Evolutionary conservation across 2,113 vertebrate species (phyloP), one percentile per base, ranked within the genome.

Genomic region (Philantomba maxwellii): DNA sequence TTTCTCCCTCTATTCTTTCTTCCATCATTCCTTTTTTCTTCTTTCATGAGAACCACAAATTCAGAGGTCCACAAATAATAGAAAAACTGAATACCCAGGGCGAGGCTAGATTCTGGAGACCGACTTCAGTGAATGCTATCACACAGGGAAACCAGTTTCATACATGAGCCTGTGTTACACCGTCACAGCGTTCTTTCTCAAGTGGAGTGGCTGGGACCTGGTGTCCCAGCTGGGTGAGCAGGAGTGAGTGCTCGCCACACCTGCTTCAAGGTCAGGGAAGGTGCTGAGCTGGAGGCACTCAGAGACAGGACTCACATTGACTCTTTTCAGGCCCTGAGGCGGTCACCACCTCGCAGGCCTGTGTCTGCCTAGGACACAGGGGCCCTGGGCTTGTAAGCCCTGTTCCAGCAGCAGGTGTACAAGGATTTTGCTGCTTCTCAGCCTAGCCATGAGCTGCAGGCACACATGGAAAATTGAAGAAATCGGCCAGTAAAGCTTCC

Each of bases 361-460:
- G 28, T 78, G 73, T 36, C 64, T 70, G 10, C 60, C 3, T 19
- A 64, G 23, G 43, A 10, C 51, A 55, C 7, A 33, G 45, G 53
- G 66, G 3, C 36, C 36, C 45, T 64, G 58, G 33, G 21, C 26
- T 4, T 7, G 23, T 60, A 21, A 53, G 36, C 17, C 51, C 49
- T n/a, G 3, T 16, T 14, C 5, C 13, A 10, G 17, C 1, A 49
- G 23, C 4, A 73, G 12, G 0, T 5, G 2, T 6, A 14, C 55
- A 43, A 75, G 43, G 3, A 53, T 53, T 53, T 36, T 12, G 12
- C 17, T 45, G 33, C 53, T 43, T 15, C 36, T 83, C 23, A 26
- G 23, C 39, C 64, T 26, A n/a, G 3, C 13, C 21, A 7, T 1
- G 30, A 45, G 23, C 25, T 30, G 26, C 6, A 62, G 77, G 17